phyloP scores from a whole-genome alignment of 2,888 invertebrate species.

The Hyposoter didymator region DNA sequence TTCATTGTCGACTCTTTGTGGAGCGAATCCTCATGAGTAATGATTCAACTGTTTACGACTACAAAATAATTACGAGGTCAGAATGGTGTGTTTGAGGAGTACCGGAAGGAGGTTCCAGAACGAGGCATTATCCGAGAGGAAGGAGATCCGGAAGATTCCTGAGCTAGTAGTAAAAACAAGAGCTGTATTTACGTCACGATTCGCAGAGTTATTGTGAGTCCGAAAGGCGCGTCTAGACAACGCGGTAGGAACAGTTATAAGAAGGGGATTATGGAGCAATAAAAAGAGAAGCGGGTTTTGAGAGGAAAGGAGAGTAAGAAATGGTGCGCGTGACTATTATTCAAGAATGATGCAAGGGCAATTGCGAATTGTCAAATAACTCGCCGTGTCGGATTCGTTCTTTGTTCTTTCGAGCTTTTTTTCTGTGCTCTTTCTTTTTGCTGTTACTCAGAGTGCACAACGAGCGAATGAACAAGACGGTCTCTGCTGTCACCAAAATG shows the following conservation, averaged over 20 bases:
- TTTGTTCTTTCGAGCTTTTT: not conserved
- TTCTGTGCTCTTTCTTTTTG: not conserved
- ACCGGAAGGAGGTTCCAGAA: not conserved
- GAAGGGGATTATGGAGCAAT: slow-evolving; percentile 50
- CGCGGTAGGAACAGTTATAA: slow-evolving; percentile 10
- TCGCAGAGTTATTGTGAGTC: slow-evolving; percentile 48
- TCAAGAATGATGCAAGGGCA: slow-evolving; percentile 45
- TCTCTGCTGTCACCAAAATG: slow-evolving; percentile 27
- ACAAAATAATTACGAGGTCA: slow-evolving; percentile 10
- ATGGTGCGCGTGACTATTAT: slow-evolving; percentile 43
- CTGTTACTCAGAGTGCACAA: slow-evolving; percentile 27
- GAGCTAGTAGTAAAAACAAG: slow-evolving; percentile 34
- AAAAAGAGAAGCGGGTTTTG: slow-evolving; percentile 50
- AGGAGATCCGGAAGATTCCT: slow-evolving; percentile 10
- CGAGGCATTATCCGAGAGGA: not conserved
- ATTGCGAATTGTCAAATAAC: slow-evolving; percentile 40
- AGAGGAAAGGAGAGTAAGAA: slow-evolving; percentile 15
- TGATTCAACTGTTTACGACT: slow-evolving; percentile 3
- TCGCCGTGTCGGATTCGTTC: not conserved
- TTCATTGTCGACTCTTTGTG: not conserved
- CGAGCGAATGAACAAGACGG: slow-evolving; percentile 19
- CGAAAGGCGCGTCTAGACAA: slow-evolving; percentile 46
- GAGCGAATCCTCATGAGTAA: not conserved
- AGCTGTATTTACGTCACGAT: slow-evolving; percentile 50
- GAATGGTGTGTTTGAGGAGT: not conserved